phyloP scores from a whole-genome alignment of 2,888 invertebrate species.

The Tiliacea citrago region DNA sequence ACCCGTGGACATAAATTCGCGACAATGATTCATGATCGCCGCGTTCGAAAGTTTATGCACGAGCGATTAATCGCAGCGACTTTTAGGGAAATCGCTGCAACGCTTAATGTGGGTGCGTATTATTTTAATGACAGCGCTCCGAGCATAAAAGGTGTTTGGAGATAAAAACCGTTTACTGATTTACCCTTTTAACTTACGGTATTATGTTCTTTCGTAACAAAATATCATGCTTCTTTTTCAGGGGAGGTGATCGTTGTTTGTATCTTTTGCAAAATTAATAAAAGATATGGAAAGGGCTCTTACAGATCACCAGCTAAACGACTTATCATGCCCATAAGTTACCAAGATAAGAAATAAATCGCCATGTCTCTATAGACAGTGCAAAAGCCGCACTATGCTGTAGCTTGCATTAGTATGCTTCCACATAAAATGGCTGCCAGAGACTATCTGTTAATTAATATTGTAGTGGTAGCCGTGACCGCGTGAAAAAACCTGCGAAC shows the following conservation, averaged over 20 bases:
- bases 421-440: slow-evolving; percentile 12
- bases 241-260: slow-evolving; percentile 17
- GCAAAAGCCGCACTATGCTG: slow-evolving; percentile 9
- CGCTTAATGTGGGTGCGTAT: slow-evolving; percentile 64
- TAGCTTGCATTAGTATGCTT: not conserved
- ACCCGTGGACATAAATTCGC: slow-evolving; percentile 86
- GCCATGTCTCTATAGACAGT: not conserved
- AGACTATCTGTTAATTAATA: slow-evolving; percentile 25
- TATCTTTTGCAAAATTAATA: slow-evolving; percentile 39
- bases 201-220: slow-evolving; percentile 37
- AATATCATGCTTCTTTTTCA: slow-evolving; percentile 38
- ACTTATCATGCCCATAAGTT: slow-evolving; percentile 5
- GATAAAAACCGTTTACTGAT: slow-evolving; percentile 64
- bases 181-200: slow-evolving; percentile 59
- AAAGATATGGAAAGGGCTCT: slow-evolving; percentile 27
- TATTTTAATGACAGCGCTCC: slow-evolving; percentile 67
- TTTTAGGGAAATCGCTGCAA: slow-evolving; percentile 75
- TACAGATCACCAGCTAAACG: not conserved
- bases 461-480: not conserved
- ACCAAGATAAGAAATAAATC: slow-evolving; percentile 6
- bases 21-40: slow-evolving; percentile 88
- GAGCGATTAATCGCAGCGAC: slow-evolving; percentile 83
- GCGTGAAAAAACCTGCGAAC: slow-evolving; percentile 14
- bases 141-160: slow-evolving; percentile 60
- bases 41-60: slow-evolving; percentile 84